A percentile compares a stretch with the other conserved stretches of the same genome.
These are phyloP conservation scores for Sebastes minor DNA, from an alignment of 2,797 vertebrate genomes.

Conservation along the genomic window DNA sequence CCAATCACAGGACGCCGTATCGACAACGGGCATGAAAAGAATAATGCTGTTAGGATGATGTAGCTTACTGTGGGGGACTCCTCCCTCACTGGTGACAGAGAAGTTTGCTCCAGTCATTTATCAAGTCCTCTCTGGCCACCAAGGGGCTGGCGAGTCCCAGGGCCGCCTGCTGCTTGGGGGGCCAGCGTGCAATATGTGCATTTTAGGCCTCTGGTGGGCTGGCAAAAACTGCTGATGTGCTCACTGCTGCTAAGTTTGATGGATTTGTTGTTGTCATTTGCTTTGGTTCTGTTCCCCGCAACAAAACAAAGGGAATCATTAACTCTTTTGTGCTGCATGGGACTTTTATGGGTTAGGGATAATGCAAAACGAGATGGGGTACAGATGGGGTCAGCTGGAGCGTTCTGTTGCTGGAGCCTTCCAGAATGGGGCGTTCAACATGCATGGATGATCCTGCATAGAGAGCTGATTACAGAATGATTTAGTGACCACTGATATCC, in stretches of 20 bases:
- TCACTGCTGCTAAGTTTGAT: conserved; percentile 91
- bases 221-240: conserved; percentile 92
- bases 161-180: conserved; percentile 81
- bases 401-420: conserved; percentile 81
- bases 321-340: conserved; percentile 92
- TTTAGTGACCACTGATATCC: conserved; percentile 86
- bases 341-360: conserved; percentile 90
- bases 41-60: conserved; percentile 80
- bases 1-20: conserved; percentile 79
- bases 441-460: conserved; percentile 82
- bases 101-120: conserved; percentile 86
- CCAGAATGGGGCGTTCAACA: conserved; percentile 80
- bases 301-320: conserved; percentile 91
- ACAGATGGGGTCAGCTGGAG: conserved; percentile 89
- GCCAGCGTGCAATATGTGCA: conserved; percentile 81
- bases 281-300: conserved; percentile 80
- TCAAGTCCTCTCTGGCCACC: conserved; percentile 84
- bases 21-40: conserved; percentile 78
- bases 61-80: conserved; percentile 72
- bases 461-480: conserved; percentile 87
- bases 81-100: conserved; percentile 80
- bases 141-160: conserved; percentile 70
- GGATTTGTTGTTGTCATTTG: conserved; percentile 92
- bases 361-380: conserved; percentile 88
- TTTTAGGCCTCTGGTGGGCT: conserved; percentile 90